phyloP scores from a whole-genome alignment of 2,888 invertebrate genomes.

The Drosophila imparisetae region DNA sequence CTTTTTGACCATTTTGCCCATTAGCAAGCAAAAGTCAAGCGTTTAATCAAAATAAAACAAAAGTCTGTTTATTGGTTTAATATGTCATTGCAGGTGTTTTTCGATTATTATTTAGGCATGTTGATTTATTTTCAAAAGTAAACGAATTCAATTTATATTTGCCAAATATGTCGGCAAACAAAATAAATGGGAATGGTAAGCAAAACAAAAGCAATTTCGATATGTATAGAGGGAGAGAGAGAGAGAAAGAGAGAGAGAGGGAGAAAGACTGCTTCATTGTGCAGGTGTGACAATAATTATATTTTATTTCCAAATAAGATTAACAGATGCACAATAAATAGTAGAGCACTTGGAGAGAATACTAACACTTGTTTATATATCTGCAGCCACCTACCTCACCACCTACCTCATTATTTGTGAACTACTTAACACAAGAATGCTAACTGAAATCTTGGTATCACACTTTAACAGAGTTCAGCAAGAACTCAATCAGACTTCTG shows the following conservation, averaged over 20 bases:
- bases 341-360: neutral
- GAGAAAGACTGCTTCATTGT: neutral
- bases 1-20: neutral
- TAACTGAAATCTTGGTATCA: neutral
- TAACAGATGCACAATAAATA: neutral
- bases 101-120: neutral
- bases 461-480: neutral
- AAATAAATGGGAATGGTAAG: neutral
- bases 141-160: conserved; percentile 2
- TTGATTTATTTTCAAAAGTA: neutral
- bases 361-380: too few species aligned
- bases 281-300: neutral
- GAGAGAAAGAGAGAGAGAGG: neutral
- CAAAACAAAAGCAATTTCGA: neutral
- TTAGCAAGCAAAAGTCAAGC: neutral
- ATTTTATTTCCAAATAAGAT: neutral
- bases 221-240: neutral
- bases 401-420: neutral
- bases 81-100: neutral
- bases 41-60: neutral
- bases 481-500: neutral
- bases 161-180: neutral
- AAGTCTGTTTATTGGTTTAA: neutral
- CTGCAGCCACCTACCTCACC: neutral
- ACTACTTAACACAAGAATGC: neutral